These are phyloP conservation scores for Chorisops tibialis DNA, from an alignment of 2,888 invertebrate genomes.

Conservation along the genomic window DNA sequence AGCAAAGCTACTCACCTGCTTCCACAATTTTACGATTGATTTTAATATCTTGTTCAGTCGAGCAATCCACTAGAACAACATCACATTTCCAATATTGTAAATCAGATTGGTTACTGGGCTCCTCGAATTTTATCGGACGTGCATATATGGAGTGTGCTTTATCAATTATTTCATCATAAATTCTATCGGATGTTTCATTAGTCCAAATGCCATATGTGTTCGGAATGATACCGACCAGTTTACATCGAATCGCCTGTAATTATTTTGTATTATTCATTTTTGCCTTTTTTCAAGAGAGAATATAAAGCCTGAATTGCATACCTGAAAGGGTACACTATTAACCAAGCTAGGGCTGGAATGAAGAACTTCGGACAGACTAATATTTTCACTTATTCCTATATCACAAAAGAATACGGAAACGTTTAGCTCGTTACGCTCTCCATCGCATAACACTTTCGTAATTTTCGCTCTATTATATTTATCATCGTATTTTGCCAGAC, in stretches of 20 bases:
- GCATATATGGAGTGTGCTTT: conserved; percentile 25
- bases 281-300: too few species aligned
- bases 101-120: conserved; percentile 2
- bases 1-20: conserved; percentile 29
- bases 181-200: conserved; percentile 24
- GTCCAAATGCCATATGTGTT: conserved; percentile 27
- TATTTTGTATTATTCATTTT: too few species aligned
- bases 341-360: conserved; percentile 16
- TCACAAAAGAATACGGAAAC: conserved; percentile 32
- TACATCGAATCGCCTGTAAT: conserved; percentile 31
- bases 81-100: conserved; percentile 27
- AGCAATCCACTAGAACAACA: conserved; percentile 27
- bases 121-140: conserved; percentile 9
- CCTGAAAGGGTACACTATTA: conserved; percentile 28
- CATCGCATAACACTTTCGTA: conserved; percentile 25
- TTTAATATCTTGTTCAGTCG: conserved; percentile 20
- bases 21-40: conserved; percentile 29
- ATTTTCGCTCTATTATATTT: conserved; percentile 31
- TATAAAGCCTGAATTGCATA: too few species aligned
- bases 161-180: conserved; percentile 28
- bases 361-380: conserved; percentile 11
- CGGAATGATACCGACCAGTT: conserved; percentile 28
- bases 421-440: conserved; percentile 10
- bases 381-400: conserved; percentile 16
- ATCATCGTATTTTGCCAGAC: conserved; percentile 26